Evolutionary conservation across 2,113 vertebrate genomes (phyloP).

Genomic region (Strix uralensis): DNA sequence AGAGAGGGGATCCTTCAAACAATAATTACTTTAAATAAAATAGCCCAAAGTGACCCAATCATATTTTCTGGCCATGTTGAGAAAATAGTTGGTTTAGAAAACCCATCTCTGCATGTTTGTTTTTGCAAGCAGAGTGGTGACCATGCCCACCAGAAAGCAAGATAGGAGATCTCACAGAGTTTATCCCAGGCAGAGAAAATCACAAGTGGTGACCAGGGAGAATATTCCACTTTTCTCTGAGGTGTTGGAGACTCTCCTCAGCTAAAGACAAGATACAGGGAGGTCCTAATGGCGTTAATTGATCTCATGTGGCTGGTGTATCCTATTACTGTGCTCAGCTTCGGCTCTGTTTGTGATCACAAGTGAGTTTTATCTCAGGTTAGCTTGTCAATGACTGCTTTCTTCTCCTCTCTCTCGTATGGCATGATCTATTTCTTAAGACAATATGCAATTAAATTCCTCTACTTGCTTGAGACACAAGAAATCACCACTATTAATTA

Average conservation of each 20-base stretch:
- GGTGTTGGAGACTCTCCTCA: neutral
- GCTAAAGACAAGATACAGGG: neutral
- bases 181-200: neutral
- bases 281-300: neutral
- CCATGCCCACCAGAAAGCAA: neutral
- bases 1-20: neutral
- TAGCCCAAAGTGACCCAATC: neutral
- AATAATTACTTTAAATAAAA: neutral
- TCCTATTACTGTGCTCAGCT: neutral
- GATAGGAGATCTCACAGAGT: neutral
- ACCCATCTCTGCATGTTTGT: neutral
- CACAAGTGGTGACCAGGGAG: neutral
- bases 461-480: neutral
- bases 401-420: neutral
- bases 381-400: neutral
- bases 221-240: neutral
- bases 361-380: neutral
- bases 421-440: neutral
- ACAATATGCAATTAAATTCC: neutral
- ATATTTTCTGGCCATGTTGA: neutral
- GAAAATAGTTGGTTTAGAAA: neutral
- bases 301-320: neutral
- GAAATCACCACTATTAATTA: neutral
- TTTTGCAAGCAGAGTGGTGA: neutral
- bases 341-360: neutral